These are phyloP conservation scores for Philotrypesis tridentata DNA, from an alignment of 1,140 invertebrate genomes.

Conservation along the genomic window DNA sequence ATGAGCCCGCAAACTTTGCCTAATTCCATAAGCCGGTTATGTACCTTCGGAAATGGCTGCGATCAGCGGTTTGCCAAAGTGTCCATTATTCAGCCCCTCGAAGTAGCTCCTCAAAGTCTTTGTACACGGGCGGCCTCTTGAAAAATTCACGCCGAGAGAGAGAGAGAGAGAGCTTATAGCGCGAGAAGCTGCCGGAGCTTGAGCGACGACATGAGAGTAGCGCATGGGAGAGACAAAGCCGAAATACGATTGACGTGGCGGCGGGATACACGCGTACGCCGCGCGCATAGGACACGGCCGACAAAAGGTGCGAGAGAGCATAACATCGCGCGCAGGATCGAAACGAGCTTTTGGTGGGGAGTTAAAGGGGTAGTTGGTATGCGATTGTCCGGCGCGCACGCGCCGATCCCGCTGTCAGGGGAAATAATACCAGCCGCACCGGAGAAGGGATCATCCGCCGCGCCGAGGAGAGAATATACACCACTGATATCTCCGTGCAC, in stretches of 20 bases:
- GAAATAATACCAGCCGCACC: not conserved
- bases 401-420: conserved; percentile 58
- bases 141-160: conserved; percentile 29
- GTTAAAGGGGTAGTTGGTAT: not conserved
- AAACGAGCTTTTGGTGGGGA: not conserved
- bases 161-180: not conserved
- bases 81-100: conserved; percentile 34
- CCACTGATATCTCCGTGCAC: not conserved
- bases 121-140: not conserved
- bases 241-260: conserved; percentile 40
- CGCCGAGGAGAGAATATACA: not conserved
- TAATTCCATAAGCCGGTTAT: not conserved
- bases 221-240: conserved; percentile 43
- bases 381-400: conserved; percentile 67
- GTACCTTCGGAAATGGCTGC: not conserved
- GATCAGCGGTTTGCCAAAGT: conserved; percentile 9
- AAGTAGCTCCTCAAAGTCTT: not conserved
- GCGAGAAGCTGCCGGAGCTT: no score
- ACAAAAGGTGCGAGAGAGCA: conserved; percentile 49
- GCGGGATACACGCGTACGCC: not conserved
- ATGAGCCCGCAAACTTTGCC: not conserved
- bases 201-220: no score
- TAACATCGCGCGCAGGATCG: conserved; percentile 55
- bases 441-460: not conserved
- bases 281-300: not conserved